Conservation (phyloP, 2,113 vertebrate species). For the Alosa alosa region DNA sequence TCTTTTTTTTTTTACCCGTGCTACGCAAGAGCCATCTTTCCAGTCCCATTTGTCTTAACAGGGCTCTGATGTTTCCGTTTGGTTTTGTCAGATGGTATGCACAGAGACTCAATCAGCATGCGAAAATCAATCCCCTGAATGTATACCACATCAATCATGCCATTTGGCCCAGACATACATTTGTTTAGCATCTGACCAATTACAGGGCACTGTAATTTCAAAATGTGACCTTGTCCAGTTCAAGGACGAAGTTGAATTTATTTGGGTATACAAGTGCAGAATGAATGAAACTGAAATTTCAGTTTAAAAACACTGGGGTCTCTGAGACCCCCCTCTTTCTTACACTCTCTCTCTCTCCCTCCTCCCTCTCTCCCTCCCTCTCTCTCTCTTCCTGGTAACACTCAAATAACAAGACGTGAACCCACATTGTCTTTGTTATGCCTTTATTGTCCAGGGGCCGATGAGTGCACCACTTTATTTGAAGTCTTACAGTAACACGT, state of each 20-base stretch:
- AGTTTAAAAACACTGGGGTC: not conserved
- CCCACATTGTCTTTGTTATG: constrained; percentile 39
- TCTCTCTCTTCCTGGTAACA: not conserved
- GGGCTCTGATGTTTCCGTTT: not conserved
- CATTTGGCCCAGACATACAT: constrained; percentile 1
- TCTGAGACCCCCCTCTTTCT: not conserved
- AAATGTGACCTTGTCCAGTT: not conserved
- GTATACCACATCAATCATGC: constrained; percentile 2
- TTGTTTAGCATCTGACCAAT: constrained; percentile 9
- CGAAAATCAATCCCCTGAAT: constrained; percentile 3
- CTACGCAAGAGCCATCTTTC: not conserved
- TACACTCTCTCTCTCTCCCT: not conserved
- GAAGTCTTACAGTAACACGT: constrained; percentile 41
- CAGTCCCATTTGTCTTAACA: not conserved
- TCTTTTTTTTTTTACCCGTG: not conserved
- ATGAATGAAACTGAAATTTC: not conserved
- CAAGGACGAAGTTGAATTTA: constrained; percentile 8
- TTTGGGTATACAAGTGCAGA: not conserved
- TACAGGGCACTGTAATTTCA: not conserved
- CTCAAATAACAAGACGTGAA: constrained; percentile 2
- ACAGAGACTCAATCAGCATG: not conserved
- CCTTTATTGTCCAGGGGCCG: constrained; percentile 46
- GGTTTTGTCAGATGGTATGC: not conserved
- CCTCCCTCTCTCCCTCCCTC: not conserved
- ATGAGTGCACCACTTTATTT: constrained; percentile 32